These are phyloP conservation scores for Dermolepida albohirtum DNA, from an alignment of 2,888 invertebrate genomes.

Conservation along the genomic window DNA sequence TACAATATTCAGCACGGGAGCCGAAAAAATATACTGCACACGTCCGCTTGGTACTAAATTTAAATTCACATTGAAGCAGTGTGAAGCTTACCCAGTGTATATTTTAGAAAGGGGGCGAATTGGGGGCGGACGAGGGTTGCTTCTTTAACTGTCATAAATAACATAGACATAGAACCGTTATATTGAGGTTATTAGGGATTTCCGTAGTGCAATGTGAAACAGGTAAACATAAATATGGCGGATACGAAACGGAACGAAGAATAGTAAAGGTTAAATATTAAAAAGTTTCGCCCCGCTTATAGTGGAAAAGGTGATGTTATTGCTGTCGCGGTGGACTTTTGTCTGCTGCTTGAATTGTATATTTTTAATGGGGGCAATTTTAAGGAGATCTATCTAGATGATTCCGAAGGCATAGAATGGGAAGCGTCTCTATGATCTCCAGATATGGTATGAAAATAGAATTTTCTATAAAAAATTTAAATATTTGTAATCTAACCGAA, in stretches of 20 bases:
- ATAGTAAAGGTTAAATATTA: constrained; percentile 34
- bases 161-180: constrained; percentile 8
- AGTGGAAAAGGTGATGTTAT: constrained; percentile 8
- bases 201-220: constrained; percentile 13
- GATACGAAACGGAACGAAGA: constrained; percentile 18
- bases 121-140: neutral
- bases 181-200: constrained; percentile 29
- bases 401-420: too few species aligned
- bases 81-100: neutral
- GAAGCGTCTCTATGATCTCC: too few species aligned
- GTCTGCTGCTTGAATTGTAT: constrained; percentile 8
- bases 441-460: too few species aligned
- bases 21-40: constrained; percentile 8
- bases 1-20: neutral
- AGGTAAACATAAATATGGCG: constrained; percentile 23
- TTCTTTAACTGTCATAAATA: constrained; percentile 22
- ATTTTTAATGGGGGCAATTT: constrained; percentile 27
- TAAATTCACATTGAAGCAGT: constrained; percentile 12
- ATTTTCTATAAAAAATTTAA: too few species aligned
- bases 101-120: constrained; percentile 2
- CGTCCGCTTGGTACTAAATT: constrained; percentile 15
- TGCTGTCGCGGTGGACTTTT: constrained; percentile 11
- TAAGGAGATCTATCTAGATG: neutral
- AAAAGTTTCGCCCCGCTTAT: constrained; percentile 20
- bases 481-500: too few species aligned